Percentiles rank a stretch among this genome's conserved stretches.
Conservation (phyloP, 2,113 vertebrate species). For the Clinocottus analis region DNA sequence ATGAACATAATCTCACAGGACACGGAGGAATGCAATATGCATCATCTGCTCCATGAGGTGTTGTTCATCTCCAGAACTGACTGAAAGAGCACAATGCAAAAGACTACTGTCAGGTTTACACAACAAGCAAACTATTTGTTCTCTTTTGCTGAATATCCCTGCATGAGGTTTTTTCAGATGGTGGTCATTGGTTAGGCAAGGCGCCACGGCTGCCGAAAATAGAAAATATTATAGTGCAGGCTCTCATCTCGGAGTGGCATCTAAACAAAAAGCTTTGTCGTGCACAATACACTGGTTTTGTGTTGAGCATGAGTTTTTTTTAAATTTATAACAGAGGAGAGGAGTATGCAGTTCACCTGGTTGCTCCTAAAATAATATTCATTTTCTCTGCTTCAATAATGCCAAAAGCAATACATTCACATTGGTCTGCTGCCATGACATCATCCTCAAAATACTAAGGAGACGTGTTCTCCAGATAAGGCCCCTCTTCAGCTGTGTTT, state of each 20-base stretch:
- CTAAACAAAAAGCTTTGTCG: conserved; percentile 27
- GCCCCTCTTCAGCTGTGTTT: conserved; percentile 20
- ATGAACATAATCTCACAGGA: not conserved
- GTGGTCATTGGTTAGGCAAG: conserved; percentile 10
- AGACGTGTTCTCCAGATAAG: conserved; percentile 50
- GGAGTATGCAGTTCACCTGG: conserved; percentile 43
- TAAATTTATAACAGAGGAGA: conserved; percentile 36
- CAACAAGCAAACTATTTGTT: conserved; percentile 41
- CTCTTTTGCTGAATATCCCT: conserved; percentile 40
- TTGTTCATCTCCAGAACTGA: not conserved
- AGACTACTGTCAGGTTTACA: not conserved
- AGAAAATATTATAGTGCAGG: conserved; percentile 36
- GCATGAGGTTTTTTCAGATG: conserved; percentile 38
- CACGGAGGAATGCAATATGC: not conserved
- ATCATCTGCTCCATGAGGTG: not conserved
- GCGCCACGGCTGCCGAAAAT: conserved; percentile 20
- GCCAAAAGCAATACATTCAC: conserved; percentile 46
- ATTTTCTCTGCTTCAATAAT: conserved; percentile 25
- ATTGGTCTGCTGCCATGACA: conserved; percentile 67
- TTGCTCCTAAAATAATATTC: conserved; percentile 44
- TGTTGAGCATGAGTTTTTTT: not conserved
- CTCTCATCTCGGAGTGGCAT: conserved; percentile 9
- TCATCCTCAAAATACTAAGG: conserved; percentile 63
- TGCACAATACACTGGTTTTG: conserved; percentile 34
- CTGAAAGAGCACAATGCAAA: not conserved